Percentiles rank a stretch among this genome's conserved stretches.
Conservation (phyloP, 2,797 vertebrate species). For the Poeciliopsis gracilis region DNA sequence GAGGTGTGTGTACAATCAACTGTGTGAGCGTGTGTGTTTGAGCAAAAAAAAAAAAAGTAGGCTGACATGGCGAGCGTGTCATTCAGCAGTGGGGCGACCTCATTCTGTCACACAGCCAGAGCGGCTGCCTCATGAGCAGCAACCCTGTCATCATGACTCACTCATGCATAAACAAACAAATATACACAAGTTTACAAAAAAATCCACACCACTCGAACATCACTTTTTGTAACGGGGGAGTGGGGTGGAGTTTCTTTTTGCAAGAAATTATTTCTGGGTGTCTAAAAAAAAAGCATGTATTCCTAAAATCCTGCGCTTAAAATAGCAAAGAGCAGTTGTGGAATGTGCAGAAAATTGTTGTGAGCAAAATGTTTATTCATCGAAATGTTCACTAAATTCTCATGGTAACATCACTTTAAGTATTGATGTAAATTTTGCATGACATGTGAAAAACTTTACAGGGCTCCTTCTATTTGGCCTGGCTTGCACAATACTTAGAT, state of each 20-base stretch:
- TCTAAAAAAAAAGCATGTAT: not conserved
- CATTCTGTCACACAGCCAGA: constrained; percentile 83
- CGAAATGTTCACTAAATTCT: not conserved
- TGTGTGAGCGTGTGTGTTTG: not conserved
- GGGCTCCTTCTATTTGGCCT: not conserved
- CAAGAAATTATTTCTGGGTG: constrained; percentile 32
- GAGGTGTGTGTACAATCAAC: constrained; percentile 23
- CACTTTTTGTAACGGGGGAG: constrained; percentile 9
- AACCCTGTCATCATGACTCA: constrained; percentile 68
- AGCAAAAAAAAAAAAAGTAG: constrained; percentile 1
- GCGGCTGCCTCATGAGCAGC: constrained; percentile 70
- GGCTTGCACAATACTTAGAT: not conserved
- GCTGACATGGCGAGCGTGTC: constrained; percentile 72
- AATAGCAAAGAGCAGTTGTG: constrained; percentile 1
- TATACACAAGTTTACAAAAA: constrained; percentile 18
- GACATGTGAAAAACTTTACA: not conserved
- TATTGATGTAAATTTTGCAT: not conserved
- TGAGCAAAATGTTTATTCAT: not conserved
- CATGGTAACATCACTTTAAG: not conserved
- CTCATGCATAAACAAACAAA: constrained; percentile 63
- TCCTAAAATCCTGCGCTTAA: not conserved
- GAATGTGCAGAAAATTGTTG: not conserved
- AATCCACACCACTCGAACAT: constrained; percentile 40
- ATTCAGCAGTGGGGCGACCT: constrained; percentile 75
- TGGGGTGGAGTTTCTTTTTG: constrained; percentile 12